phyloP scores from a whole-genome alignment of 2,888 invertebrate genomes.

The Gandaritis pyraliata region DNA sequence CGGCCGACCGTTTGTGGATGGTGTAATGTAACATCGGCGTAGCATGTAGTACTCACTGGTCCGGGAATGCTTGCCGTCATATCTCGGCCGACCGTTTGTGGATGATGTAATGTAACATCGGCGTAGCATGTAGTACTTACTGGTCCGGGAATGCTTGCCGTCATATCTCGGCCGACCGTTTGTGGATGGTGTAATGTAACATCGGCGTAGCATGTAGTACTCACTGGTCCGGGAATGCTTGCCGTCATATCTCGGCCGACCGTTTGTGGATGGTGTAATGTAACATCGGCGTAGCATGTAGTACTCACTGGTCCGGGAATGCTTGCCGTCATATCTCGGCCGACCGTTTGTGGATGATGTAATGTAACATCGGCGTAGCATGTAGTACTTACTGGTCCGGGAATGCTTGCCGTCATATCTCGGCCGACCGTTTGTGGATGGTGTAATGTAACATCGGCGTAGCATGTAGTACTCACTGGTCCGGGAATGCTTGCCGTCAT shows the following conservation, averaged over 20 bases:
- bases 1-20: constrained; percentile 96
- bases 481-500: constrained; percentile 84
- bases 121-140: too few relatives aligned
- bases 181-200: constrained; percentile 98
- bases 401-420: constrained; percentile 86
- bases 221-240: too few relatives aligned
- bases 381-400: too few relatives aligned
- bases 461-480: too few relatives aligned
- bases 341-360: constrained; percentile 98
- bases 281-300: constrained; percentile 97
- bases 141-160: constrained; percentile 80
- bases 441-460: constrained; percentile 98
- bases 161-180: constrained; percentile 93
- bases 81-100: constrained; percentile 96
- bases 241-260: constrained; percentile 91
- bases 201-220: constrained; percentile 97
- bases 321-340: constrained; percentile 88
- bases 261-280: constrained; percentile 98
- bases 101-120: constrained; percentile 98
- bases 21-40: constrained; percentile 98
- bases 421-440: constrained; percentile 96
- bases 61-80: constrained; percentile 84
- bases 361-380: constrained; percentile 97
- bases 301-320: too few relatives aligned
- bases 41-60: too few relatives aligned